Evolutionary conservation across 2,888 invertebrate genomes (phyloP).

Genomic region (Trachelus stipa): DNA sequence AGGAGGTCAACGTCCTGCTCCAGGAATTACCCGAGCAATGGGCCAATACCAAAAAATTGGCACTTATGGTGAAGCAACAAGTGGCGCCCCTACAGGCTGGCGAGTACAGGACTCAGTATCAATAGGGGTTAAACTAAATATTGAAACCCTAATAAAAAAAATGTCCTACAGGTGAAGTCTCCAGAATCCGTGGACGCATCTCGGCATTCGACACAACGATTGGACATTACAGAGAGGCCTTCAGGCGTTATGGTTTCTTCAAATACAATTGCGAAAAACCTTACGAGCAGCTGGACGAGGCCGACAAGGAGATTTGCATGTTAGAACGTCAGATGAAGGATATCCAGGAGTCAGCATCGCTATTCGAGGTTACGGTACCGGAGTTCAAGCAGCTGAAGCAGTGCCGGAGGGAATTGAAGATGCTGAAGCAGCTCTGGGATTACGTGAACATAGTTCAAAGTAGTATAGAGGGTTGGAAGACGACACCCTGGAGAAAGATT

Average conservation of each 20-base stretch:
- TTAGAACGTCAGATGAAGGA: constrained; percentile 88
- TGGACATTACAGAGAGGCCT: constrained; percentile 87
- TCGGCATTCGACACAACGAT: constrained; percentile 87
- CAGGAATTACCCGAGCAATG: constrained; percentile 96
- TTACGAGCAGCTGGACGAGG: constrained; percentile 81
- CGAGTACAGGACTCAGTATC: constrained; percentile 21
- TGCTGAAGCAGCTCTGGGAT: constrained; percentile 96
- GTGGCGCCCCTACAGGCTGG: constrained; percentile 94
- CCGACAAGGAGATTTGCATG: constrained; percentile 81
- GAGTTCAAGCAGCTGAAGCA: constrained; percentile 94
- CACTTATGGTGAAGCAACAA: constrained; percentile 90
- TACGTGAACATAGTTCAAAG: constrained; percentile 90
- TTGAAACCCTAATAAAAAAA: background rate
- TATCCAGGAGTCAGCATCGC: constrained; percentile 88
- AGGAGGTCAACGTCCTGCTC: constrained; percentile 92
- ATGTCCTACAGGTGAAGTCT: constrained; percentile 77
- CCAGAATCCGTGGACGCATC: constrained; percentile 88
- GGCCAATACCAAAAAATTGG: constrained; percentile 94
- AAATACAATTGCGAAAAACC: constrained; percentile 81
- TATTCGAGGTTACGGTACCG: constrained; percentile 95
- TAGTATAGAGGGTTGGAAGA: constrained; percentile 96
- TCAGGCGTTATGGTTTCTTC: constrained; percentile 82
- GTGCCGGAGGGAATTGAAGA: constrained; percentile 89
- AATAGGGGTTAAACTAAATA: background rate
- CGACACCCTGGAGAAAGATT: constrained; percentile 95